These are phyloP conservation scores for Cuculus canorus DNA, from an alignment of 2,797 vertebrate species.

Conservation along the genomic window DNA sequence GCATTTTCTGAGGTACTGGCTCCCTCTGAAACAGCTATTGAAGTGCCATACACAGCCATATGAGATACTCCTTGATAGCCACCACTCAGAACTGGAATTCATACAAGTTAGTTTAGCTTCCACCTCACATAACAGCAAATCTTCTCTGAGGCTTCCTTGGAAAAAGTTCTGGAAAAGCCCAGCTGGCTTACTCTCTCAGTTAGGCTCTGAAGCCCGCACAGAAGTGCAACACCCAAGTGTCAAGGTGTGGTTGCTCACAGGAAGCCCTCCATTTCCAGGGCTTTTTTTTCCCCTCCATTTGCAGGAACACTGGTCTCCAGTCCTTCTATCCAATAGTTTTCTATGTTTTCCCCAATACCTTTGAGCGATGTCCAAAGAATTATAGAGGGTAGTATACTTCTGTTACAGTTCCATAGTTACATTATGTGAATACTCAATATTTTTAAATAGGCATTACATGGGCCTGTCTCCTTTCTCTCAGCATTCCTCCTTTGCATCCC, in stretches of 20 bases:
- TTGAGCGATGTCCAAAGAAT: background rate
- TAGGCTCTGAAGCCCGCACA: background rate
- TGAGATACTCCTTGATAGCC: background rate
- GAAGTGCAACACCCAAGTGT: background rate
- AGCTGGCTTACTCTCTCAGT: background rate
- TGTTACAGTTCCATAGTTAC: background rate
- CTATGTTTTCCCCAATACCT: background rate
- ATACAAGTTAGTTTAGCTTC: background rate
- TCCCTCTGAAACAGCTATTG: background rate
- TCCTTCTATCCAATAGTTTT: background rate
- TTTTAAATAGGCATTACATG: background rate
- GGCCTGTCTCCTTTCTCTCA: background rate
- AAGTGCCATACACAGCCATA: background rate
- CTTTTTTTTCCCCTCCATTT: background rate
- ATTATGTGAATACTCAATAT: background rate
- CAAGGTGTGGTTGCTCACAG: background rate
- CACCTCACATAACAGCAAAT: background rate
- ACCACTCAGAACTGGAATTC: background rate
- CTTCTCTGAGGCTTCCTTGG: background rate
- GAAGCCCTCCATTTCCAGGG: background rate
- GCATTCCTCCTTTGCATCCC: background rate
- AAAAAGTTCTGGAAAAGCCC: background rate
- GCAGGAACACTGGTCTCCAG: background rate
- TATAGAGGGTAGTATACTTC: background rate
- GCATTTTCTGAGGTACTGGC: background rate